A percentile compares a stretch with the other conserved stretches of the same genome.
phyloP scores from a whole-genome alignment of 2,888 invertebrate species.

The Coelopa pilipes region DNA sequence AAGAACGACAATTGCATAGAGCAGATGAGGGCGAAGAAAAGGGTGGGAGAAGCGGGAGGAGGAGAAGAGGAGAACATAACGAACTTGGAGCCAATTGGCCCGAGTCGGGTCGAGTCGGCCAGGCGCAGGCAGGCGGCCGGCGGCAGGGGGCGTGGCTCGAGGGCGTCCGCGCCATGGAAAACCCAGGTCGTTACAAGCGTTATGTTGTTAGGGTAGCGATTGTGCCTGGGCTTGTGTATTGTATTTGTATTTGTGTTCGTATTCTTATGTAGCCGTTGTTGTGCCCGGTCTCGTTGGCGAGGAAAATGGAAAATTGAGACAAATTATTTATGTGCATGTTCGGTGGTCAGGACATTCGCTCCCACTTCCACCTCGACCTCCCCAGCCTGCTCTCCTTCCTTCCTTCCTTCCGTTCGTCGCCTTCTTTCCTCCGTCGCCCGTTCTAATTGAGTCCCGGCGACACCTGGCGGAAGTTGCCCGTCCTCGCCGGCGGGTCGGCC shows the following conservation, averaged over 20 bases:
- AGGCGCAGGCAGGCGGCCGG: background rate
- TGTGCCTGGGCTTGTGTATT: background rate
- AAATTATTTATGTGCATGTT: conserved; percentile 2
- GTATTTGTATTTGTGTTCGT: background rate
- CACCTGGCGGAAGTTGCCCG: too few relatives aligned
- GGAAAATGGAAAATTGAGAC: conserved; percentile 20
- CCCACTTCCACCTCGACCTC: too few relatives aligned
- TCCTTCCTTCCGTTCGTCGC: background rate
- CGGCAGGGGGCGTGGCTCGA: background rate
- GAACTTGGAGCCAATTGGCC: conserved; percentile 31
- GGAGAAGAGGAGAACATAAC: conserved; percentile 5
- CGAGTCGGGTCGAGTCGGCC: conserved; percentile 18
- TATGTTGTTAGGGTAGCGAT: too few relatives aligned
- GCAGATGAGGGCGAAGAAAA: background rate
- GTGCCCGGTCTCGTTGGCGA: background rate
- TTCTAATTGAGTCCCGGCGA: too few relatives aligned
- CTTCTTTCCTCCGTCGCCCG: background rate
- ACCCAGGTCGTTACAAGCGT: background rate
- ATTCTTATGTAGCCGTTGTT: background rate
- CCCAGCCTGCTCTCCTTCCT: background rate
- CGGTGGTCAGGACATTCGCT: too few relatives aligned
- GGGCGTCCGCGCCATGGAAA: too few relatives aligned
- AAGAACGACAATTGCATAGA: background rate
- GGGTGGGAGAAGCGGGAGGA: background rate
- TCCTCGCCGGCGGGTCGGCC: too few relatives aligned